phyloP scores from a whole-genome alignment of 2,113 vertebrate species.

The Macrotus californicus region DNA sequence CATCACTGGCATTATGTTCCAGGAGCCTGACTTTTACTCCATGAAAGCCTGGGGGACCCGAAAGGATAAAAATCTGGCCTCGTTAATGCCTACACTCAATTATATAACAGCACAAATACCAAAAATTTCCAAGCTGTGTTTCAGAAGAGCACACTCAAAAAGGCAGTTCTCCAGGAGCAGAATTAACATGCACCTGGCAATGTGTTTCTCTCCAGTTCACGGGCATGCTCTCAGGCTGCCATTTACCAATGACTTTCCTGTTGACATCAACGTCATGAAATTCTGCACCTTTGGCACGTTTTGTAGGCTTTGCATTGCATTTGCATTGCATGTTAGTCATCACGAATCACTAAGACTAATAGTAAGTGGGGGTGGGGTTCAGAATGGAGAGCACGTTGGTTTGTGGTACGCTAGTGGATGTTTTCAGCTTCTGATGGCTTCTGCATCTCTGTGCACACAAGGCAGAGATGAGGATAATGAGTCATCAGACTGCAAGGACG shows the following conservation, averaged over 20 bases:
- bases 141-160: not conserved
- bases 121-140: not conserved
- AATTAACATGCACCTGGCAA: not conserved
- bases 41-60: not conserved
- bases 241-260: not conserved
- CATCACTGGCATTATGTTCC: not conserved
- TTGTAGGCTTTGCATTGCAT: not conserved
- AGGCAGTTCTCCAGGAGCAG: not conserved
- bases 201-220: not conserved
- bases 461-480: not conserved
- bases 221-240: not conserved
- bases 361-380: not conserved
- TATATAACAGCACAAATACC: not conserved
- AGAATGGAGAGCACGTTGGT: not conserved
- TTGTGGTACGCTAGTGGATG: not conserved
- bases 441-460: not conserved
- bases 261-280: not conserved
- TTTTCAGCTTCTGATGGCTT: not conserved
- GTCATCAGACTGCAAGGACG: not conserved
- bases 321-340: not conserved
- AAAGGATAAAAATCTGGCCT: slow-evolving; percentile 10
- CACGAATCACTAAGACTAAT: not conserved
- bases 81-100: not conserved
- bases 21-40: not conserved
- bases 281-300: not conserved